phyloP scores from a whole-genome alignment of 2,888 invertebrate species.

The Melanostoma mellinum region DNA sequence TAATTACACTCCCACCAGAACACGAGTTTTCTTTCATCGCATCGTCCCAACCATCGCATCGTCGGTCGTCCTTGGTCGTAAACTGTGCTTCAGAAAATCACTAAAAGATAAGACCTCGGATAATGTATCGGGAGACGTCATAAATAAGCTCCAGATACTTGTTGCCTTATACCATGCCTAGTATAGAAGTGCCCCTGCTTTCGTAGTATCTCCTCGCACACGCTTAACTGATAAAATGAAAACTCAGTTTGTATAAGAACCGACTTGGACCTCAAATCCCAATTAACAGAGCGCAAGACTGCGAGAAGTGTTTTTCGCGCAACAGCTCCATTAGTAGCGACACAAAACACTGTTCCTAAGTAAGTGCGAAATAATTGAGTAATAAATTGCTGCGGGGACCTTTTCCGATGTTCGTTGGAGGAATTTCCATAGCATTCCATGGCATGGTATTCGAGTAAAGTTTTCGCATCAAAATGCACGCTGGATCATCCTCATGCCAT shows the following conservation, averaged over 20 bases:
- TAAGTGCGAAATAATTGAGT: constrained; percentile 72
- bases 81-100: constrained; percentile 49
- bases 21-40: constrained; percentile 40
- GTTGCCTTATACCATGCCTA: constrained; percentile 19
- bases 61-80: constrained; percentile 18
- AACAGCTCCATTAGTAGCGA: constrained; percentile 69
- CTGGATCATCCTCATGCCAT: constrained; percentile 1
- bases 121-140: constrained; percentile 66
- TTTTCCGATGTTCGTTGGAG: constrained; percentile 44
- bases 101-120: constrained; percentile 61
- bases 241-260: constrained; percentile 42
- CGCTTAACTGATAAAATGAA: constrained; percentile 55
- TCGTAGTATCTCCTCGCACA: constrained; percentile 11
- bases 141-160: constrained; percentile 69
- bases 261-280: constrained; percentile 46
- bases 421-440: constrained; percentile 59
- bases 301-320: constrained; percentile 57
- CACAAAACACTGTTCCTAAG: constrained; percentile 54
- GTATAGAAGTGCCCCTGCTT: not conserved
- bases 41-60: constrained; percentile 3
- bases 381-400: constrained; percentile 66
- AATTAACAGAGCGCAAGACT: constrained; percentile 55
- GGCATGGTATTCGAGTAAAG: constrained; percentile 21
- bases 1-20: constrained; percentile 68
- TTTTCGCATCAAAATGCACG: constrained; percentile 20